Evolutionary conservation across 2,797 vertebrate genomes (phyloP).

Genomic region (Ctenosaura bakeri): DNA sequence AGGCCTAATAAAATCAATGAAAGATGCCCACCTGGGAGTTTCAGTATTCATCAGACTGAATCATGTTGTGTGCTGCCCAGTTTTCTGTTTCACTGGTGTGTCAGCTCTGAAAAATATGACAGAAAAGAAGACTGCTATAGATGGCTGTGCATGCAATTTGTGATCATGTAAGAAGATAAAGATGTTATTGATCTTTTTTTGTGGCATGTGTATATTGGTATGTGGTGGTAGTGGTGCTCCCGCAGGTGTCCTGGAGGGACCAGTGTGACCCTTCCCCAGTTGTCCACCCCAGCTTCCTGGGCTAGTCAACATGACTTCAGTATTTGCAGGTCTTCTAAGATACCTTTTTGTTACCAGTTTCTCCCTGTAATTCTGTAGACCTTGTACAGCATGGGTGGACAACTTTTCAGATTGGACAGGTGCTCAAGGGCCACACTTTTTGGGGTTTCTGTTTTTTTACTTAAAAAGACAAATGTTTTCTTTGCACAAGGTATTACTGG

Average conservation of each 20-base stretch:
- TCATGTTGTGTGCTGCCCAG: not conserved
- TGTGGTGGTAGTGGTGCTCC: too few species aligned
- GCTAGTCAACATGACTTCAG: not conserved
- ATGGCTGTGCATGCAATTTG: not conserved
- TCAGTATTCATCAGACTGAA: constrained; percentile 12
- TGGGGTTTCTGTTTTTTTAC: too few species aligned
- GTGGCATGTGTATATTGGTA: too few species aligned
- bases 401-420: too few species aligned
- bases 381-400: too few species aligned
- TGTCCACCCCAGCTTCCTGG: too few species aligned
- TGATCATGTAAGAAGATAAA: not conserved
- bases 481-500: too few species aligned
- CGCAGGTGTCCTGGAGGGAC: too few species aligned
- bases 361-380: not conserved
- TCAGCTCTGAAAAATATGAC: constrained; percentile 1
- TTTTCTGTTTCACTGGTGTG: constrained; percentile 2
- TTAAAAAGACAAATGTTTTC: too few species aligned
- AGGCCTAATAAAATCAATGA: not conserved
- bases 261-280: too few species aligned
- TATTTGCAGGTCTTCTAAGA: not conserved
- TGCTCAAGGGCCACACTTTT: too few species aligned
- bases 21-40: constrained; percentile 3
- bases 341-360: not conserved
- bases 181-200: too few species aligned
- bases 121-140: not conserved